Evolutionary conservation across 2,888 invertebrate genomes (phyloP).

Genomic region (Drosophila quinaria): DNA sequence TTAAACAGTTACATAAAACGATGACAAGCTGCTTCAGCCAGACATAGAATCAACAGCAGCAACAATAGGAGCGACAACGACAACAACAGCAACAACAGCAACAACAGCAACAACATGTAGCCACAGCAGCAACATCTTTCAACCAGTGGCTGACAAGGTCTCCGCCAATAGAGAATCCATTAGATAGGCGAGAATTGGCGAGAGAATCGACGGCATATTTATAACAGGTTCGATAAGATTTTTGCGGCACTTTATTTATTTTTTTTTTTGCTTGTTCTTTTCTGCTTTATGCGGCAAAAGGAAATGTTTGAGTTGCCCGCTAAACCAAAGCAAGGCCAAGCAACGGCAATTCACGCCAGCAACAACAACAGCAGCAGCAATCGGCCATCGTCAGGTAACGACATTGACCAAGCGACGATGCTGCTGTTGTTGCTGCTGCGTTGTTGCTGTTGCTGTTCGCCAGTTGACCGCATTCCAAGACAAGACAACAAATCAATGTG

Average conservation of each 20-base stretch:
- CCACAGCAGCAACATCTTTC: slow-evolving; percentile 54
- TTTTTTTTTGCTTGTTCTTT: slow-evolving; percentile 20
- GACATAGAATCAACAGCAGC: slow-evolving; percentile 36
- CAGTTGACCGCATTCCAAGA: slow-evolving; percentile 74
- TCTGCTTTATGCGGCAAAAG: slow-evolving; percentile 62
- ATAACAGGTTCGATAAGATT: slow-evolving; percentile 77
- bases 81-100: slow-evolving; percentile 26
- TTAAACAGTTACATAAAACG: slow-evolving; percentile 76
- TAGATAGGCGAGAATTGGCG: slow-evolving; percentile 4
- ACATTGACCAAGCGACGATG: slow-evolving; percentile 67
- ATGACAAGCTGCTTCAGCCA: slow-evolving; percentile 35
- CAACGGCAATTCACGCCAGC: slow-evolving; percentile 62
- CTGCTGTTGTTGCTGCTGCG: slow-evolving; percentile 22
- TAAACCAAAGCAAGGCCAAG: slow-evolving; percentile 73
- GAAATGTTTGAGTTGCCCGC: slow-evolving; percentile 76
- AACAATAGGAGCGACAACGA: slow-evolving; percentile 14
- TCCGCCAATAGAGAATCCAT: slow-evolving; percentile 10
- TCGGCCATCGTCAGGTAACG: slow-evolving; percentile 45
- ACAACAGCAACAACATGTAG: slow-evolving; percentile 20
- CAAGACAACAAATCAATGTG: slow-evolving; percentile 72
- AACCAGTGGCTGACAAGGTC: slow-evolving; percentile 42
- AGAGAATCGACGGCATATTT: slow-evolving; percentile 16
- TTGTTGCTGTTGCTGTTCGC: slow-evolving; percentile 29
- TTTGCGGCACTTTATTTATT: slow-evolving; percentile 74
- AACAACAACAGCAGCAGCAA: slow-evolving; percentile 29